Conservation (phyloP, 2,113 vertebrate species). For the Turdus rufiventris region DNA sequence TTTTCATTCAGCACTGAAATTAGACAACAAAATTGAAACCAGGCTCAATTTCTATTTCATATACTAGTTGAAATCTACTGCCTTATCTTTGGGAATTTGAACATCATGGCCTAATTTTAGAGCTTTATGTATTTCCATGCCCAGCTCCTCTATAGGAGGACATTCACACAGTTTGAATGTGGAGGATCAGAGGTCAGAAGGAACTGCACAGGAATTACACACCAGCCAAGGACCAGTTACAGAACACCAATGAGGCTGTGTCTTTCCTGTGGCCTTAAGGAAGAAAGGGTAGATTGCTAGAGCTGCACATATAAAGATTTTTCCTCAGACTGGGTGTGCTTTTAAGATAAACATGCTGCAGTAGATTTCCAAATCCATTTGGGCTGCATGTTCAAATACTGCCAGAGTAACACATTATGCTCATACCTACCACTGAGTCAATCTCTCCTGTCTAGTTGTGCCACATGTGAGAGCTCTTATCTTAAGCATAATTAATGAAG, state of each 20-base stretch:
- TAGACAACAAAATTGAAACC: background rate
- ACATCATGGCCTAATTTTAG: background rate
- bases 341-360: background rate
- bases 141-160: background rate
- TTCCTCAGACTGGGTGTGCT: background rate
- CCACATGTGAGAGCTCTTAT: background rate
- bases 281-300: background rate
- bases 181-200: background rate
- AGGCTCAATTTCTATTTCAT: background rate
- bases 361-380: background rate
- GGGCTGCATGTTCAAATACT: background rate
- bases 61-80: background rate
- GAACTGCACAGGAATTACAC: background rate
- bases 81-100: background rate
- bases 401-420: background rate
- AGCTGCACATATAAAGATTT: background rate
- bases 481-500: background rate
- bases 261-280: background rate
- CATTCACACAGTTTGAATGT: background rate
- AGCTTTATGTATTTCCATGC: background rate
- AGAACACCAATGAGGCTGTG: background rate
- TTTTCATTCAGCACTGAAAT: slow-evolving; percentile 5
- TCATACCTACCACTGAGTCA: background rate
- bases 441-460: background rate
- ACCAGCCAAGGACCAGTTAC: background rate